Evolutionary conservation across 2,888 invertebrate genomes (phyloP), one percentile per base, ranked within the genome.

Genomic region (Apotomis betuletana): DNA sequence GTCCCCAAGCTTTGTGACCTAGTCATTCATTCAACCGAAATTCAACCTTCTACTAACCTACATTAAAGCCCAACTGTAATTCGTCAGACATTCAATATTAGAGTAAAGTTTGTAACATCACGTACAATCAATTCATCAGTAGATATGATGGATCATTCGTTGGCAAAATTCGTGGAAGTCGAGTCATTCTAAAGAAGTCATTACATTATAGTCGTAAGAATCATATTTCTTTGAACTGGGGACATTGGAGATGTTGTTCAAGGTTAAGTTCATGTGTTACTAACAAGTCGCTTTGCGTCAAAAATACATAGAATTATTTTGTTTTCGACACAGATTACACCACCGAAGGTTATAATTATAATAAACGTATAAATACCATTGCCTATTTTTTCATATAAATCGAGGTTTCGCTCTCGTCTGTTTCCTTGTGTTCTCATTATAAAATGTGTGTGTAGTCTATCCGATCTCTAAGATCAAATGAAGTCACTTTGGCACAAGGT

Each of bases 81-180:
- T 27, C 4, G 62, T 8, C 12, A 38, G 52, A 44, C 6, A 64
- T 52, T 46, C 52, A 64, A 59, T 70, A 64, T 70, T 64, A 75
- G 58, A 36, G 67, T 52, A 75, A 76, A 79, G 74, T 75, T 79
- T 77, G 77, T 73, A 77, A 69, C 69, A 80, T 81, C 83, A 85
- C 80, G 80, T 79, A 74, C 75, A 76, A 77, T 81, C 83, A 81
- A 85, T 86, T 82, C 79, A 83, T 84, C 84, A 82, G 78, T 38
- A 63, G 58, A 70, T 49, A 60, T 58, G 65, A 84, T 84, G 79
- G 80, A 84, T 84, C 59, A 76, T 51, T 27, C 70, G 69, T 57
- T 49, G 59, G 64, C 46, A 60, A 27, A 27, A 27, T 15, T 57
- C 55, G 46, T 10, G 46, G 3, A 54, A n/a, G 55, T 15, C 15